Evolutionary conservation across 2,888 invertebrate species (phyloP).

Genomic region (Xanthia icteritia): DNA sequence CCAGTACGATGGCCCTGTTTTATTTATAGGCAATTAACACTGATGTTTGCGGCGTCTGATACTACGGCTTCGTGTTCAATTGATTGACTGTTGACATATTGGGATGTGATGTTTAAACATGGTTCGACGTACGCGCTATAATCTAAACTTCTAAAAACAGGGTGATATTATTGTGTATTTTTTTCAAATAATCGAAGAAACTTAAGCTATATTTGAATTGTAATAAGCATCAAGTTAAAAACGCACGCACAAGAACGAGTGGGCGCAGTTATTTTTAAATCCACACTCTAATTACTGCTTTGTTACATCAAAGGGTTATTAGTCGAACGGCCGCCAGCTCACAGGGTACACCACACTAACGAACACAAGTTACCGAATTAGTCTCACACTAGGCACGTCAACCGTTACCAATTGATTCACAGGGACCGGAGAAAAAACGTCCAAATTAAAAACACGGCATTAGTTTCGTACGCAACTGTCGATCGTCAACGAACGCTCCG

Average conservation of each 20-base stretch:
- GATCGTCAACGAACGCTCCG: constrained; percentile 71
- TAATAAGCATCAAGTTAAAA: constrained; percentile 67
- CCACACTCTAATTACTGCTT: constrained; percentile 78
- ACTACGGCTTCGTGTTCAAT: constrained; percentile 76
- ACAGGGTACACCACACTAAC: constrained; percentile 75
- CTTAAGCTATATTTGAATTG: constrained; percentile 26
- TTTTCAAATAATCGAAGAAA: neutral
- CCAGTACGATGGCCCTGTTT: constrained; percentile 68
- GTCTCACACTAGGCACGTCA: constrained; percentile 77
- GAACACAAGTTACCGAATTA: constrained; percentile 80
- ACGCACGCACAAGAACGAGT: constrained; percentile 67
- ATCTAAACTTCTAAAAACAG: constrained; percentile 4
- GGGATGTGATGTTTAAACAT: constrained; percentile 67
- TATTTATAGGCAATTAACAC: constrained; percentile 84
- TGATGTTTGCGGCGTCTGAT: constrained; percentile 72
- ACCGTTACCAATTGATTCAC: constrained; percentile 79
- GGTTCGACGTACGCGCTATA: constrained; percentile 39
- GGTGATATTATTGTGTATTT: neutral
- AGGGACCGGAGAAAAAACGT: constrained; percentile 69
- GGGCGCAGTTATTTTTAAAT: constrained; percentile 76
- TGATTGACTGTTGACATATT: constrained; percentile 85
- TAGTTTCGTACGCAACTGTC: constrained; percentile 68
- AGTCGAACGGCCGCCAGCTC: constrained; percentile 73
- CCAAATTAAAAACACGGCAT: constrained; percentile 70
- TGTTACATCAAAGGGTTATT: constrained; percentile 76